A percentile compares a stretch with the other conserved stretches of the same genome.
These are phyloP conservation scores for Casuarius casuarius DNA, from an alignment of 2,113 vertebrate species.

Conservation along the genomic window DNA sequence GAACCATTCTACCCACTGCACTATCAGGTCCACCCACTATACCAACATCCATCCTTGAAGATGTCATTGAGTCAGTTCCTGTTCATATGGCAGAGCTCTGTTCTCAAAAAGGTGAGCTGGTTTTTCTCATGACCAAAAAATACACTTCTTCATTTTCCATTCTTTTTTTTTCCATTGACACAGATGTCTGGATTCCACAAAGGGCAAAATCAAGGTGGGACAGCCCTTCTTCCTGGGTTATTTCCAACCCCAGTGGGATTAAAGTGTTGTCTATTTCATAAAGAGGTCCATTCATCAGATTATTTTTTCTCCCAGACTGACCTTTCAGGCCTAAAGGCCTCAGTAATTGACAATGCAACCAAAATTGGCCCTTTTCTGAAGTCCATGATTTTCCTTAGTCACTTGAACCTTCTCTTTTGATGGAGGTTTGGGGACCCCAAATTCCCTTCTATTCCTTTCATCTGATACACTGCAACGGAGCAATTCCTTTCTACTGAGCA, in stretches of 20 bases:
- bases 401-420: neutral
- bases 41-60: neutral
- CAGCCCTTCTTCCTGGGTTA: conserved; percentile 24
- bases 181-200: conserved; percentile 41
- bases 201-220: conserved; percentile 50
- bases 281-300: conserved; percentile 40
- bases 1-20: neutral
- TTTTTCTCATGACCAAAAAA: conserved; percentile 21
- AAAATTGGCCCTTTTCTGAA: neutral
- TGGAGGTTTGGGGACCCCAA: neutral
- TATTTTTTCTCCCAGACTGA: conserved; percentile 31
- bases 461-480: rapidly evolving
- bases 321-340: conserved; percentile 16
- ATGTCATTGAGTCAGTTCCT: conserved; percentile 54
- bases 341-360: neutral
- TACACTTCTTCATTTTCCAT: neutral
- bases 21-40: neutral
- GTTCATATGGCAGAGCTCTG: conserved; percentile 27
- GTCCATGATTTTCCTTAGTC: neutral
- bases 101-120: conserved; percentile 26
- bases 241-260: conserved; percentile 44
- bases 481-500: rapidly evolving
- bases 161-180: conserved; percentile 10
- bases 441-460: neutral
- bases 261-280: neutral